Base-by-base conservation (phyloP, 2,113 vertebrate species). In the Apteryx owenii region DNA sequence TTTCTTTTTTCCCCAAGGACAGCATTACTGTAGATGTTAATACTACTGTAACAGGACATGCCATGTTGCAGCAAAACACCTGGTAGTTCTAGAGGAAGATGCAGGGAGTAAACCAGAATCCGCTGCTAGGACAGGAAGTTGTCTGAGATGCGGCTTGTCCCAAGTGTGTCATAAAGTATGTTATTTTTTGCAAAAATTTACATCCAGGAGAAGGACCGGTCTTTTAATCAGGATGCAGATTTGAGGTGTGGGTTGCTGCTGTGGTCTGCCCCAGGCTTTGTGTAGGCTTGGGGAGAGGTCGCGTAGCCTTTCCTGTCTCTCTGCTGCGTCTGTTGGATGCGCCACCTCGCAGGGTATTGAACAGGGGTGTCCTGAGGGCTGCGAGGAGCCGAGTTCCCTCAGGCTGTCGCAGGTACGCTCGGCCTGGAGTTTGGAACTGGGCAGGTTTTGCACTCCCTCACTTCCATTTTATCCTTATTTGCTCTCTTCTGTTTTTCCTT, bases 261-360 rank as follows among this genome's bases (percentile, higher is more conserved):
- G n/a, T 53, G 44, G 12, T 76, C 51, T 92, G 65, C 19, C 9
- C 1, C 5, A 23, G 80, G 44, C 26, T 85, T 77, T 58, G 36
- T 22, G 28, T 42, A 29, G 51, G 46, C 53, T 29, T 68, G 64
- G 38, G 58, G 60, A 33, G 51, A 51, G 68, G 26, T 56, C 21
- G 25, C 10, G 23, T 25, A 28, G 29, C 38, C 33, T 78, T 21
- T 33, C 12, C 7, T 65, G 71, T 19, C 23, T 90, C 70, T 36
- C 42, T 64, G 4, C 42, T 42, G 33, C n/a, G 3, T 44, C 61
- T 75, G 33, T 66, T 9, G 31, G 46, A 16, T 10, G 64, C 53
- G 14, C 9, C 69, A 40, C 7, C 18, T 40, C 3, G 0, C 33
- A n/a, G 4, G 2, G 42, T 36, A 4, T 42, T 8, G 33, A 19